Conservation (phyloP, 1,140 invertebrate genomes). For the Drosophila fuyamai region DNA sequence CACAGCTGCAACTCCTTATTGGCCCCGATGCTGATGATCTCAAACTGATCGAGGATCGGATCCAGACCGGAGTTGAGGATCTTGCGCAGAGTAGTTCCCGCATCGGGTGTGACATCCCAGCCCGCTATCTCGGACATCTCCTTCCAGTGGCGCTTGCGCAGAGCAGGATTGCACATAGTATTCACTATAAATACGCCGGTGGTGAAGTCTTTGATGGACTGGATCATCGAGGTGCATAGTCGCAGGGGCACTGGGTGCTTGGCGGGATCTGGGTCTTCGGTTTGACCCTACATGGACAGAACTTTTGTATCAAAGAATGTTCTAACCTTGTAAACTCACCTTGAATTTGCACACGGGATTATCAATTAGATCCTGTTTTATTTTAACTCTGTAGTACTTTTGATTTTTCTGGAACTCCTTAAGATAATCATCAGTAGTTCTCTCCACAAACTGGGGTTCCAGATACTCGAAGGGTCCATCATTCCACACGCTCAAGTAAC, state of each 20-base stretch:
- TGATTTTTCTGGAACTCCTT: constrained; percentile 92
- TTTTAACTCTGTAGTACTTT: constrained; percentile 92
- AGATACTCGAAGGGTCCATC: constrained; percentile 95
- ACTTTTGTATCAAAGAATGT: too few relatives aligned
- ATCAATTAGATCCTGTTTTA: constrained; percentile 90
- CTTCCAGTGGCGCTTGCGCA: constrained; percentile 95
- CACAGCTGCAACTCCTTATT: constrained; percentile 94
- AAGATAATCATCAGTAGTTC: constrained; percentile 89
- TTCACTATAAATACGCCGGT: constrained; percentile 91
- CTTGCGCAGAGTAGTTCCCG: constrained; percentile 93
- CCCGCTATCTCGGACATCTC: constrained; percentile 93
- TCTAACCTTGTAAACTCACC: constrained; percentile 51
- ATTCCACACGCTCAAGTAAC: constrained; percentile 93
- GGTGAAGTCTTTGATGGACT: constrained; percentile 92
- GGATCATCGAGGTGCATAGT: constrained; percentile 89
- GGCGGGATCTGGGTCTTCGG: constrained; percentile 91
- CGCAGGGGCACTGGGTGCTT: constrained; percentile 92
- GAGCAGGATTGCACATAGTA: constrained; percentile 94
- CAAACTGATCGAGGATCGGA: constrained; percentile 91
- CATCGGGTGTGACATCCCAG: constrained; percentile 93
- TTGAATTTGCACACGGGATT: constrained; percentile 88
- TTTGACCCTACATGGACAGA: constrained; percentile 85
- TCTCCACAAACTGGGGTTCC: constrained; percentile 90
- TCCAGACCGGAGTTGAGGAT: constrained; percentile 91
- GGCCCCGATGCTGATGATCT: constrained; percentile 95